Evolutionary conservation across 2,888 invertebrate species (phyloP), one percentile per base, ranked within the genome.

Genomic region (Gerris lacustris): DNA sequence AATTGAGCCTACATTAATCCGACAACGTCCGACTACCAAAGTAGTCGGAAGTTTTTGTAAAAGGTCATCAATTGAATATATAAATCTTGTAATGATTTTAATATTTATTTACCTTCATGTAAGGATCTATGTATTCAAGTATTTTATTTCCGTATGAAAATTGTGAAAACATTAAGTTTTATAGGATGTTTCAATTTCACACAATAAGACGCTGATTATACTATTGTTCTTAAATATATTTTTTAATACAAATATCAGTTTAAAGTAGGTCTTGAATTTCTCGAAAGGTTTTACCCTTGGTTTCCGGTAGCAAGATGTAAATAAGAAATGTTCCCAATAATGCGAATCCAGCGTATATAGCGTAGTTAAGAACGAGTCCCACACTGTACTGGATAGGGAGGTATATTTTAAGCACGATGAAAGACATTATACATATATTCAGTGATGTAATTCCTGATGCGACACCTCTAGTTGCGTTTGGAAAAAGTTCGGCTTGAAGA

Each of bases 401-500:
- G 44, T 67, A 67, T 1, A 67, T 31, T 17, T 67, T 67, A 11
- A 67, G 67, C 9, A 43, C n/a, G 43, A 67, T 15, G 44, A 67
- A 67, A 4, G 67, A 67, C 67, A 67, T 67, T 11, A 67, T 67
- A 5, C 44, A 44, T 9, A 67, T 67, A 45, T 45, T 67, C 9
- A 67, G 45, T 9, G 44, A 7, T 44, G 67, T 44, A 67, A 67
- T 45, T 7, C 44, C 67, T 5, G 67, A 67, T 15, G 67, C 31
- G 4, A 67, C 44, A 44, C 67, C 67, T 15, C 67, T 15, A 9
- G 67, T 67, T 17, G 67, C 67, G 31, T 31, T 67, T 9, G 67
- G 44, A 5, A 67, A 67, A 7, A 67, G 45, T 44, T 67, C 67
- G 6, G 67, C 67, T 45, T 67, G 67, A 43, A 67, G 45, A 17